These are phyloP conservation scores for Leuciscus waleckii DNA, from an alignment of 2,797 vertebrate species.

Conservation along the genomic window DNA sequence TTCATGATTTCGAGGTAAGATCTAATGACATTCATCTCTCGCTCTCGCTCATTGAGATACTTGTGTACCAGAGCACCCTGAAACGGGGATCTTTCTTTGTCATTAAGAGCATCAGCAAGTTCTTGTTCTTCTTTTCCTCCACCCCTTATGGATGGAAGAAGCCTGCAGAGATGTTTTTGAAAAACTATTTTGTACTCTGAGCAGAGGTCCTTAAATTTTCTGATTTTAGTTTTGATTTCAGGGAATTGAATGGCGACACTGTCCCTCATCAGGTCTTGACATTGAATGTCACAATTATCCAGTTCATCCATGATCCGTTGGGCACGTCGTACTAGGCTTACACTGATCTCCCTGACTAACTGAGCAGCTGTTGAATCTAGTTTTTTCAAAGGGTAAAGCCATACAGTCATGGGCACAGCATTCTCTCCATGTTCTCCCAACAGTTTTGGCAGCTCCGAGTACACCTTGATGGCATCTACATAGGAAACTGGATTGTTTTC, in stretches of 20 bases:
- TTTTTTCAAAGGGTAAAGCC: slow-evolving; percentile 67
- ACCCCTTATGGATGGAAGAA: slow-evolving; percentile 55
- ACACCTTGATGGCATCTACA: slow-evolving; percentile 56
- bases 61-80: slow-evolving; percentile 3
- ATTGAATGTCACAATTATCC: slow-evolving; percentile 50
- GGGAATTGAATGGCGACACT: slow-evolving; percentile 46
- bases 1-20: slow-evolving; percentile 57
- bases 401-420: slow-evolving; percentile 65
- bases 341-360: slow-evolving; percentile 63
- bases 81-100: slow-evolving; percentile 54
- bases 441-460: slow-evolving; percentile 62
- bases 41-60: slow-evolving; percentile 47
- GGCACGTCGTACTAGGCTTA: slow-evolving; percentile 38
- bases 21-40: slow-evolving; percentile 55
- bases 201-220: slow-evolving; percentile 52
- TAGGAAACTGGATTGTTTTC: too few species aligned
- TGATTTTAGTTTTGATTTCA: slow-evolving; percentile 58
- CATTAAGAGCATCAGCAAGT: slow-evolving; percentile 38
- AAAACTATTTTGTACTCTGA: slow-evolving; percentile 56
- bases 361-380: slow-evolving; percentile 62
- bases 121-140: slow-evolving; percentile 50
- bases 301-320: slow-evolving; percentile 66
- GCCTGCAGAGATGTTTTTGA: slow-evolving; percentile 57
- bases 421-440: slow-evolving; percentile 62
- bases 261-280: slow-evolving; percentile 56